Evolutionary conservation across 2,113 vertebrate genomes (phyloP), one percentile per base, ranked within the genome.

Genomic region (Macaca mulatta): DNA sequence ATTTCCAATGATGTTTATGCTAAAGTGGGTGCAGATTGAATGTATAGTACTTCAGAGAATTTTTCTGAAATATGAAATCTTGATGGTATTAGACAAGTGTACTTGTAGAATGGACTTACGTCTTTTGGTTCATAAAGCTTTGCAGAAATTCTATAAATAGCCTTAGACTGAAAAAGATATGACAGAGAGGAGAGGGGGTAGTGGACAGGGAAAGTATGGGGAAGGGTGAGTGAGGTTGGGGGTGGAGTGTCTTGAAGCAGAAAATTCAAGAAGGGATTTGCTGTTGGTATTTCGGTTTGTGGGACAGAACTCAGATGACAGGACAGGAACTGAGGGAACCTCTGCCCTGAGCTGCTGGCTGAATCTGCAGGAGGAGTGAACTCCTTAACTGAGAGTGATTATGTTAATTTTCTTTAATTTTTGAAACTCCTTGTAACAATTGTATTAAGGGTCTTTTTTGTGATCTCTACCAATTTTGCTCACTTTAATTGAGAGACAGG

Each of bases 11-110:
- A 79, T 80, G 16, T 57, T 86, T 75, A 90, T 91, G 40, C 64
- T 70, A 91, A 59, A 85, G 94, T 94, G n/a, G 79, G 70, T 69
- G 57, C 64, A 85, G 52, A 93, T 69, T 67, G 55, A 83, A 92
- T 85, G 40, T 61, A 79, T 80, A n/a, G 35, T 48, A 35, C 48
- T 85, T 95, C 12, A 89, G 87, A 86, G 52, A 50, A 57, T 59
- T 95, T 92, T 91, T 67, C 22, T 81, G 87, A 86, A 77, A 52
- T 80, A 67, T 40, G 22, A 88, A 93, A 55, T 75, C 40, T 83
- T 14, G 0, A 25, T 80, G 38, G 18, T 70, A n/a, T 64, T 70
- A 90, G 50, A 52, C 72, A 93, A 88, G 27, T 64, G 3, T 93
- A 74, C 35, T 67, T 79, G 20, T 72, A 90, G 83, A 52, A 43